These are phyloP conservation scores for Neopipo cinnamomea DNA, from an alignment of 2,113 vertebrate genomes.

Conservation along the genomic window DNA sequence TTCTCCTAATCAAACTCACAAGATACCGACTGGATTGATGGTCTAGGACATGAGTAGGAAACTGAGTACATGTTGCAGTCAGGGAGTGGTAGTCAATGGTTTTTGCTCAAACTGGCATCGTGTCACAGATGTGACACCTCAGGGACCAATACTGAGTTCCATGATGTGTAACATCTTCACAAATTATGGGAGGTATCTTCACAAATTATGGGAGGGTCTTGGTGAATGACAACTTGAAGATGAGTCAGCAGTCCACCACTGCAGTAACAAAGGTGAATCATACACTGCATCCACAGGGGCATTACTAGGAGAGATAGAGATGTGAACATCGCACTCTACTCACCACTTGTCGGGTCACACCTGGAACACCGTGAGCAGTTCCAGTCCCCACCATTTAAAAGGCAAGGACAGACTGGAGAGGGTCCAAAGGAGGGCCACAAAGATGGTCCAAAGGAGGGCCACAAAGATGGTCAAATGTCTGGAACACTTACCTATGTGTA, in stretches of 20 bases:
- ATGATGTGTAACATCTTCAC: background rate
- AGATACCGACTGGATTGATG: background rate
- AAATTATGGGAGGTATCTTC: background rate
- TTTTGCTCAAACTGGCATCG: background rate
- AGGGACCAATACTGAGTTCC: background rate
- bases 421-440: background rate
- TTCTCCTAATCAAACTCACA: background rate
- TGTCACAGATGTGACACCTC: background rate
- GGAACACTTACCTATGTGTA: background rate
- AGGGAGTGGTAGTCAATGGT: background rate
- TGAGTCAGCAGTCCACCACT: background rate
- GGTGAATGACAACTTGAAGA: background rate
- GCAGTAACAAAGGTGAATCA: background rate
- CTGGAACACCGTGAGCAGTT: background rate
- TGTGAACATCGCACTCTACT: fast-evolving
- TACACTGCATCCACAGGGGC: fast-evolving
- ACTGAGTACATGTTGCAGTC: fast-evolving
- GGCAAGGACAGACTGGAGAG: background rate
- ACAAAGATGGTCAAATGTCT: background rate
- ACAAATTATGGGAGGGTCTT: background rate
- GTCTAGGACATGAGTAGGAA: background rate
- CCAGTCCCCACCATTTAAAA: background rate
- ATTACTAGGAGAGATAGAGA: background rate
- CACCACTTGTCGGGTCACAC: background rate
- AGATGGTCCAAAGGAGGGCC: background rate